These are phyloP conservation scores for Lamproptera curius DNA, from an alignment of 2,888 invertebrate genomes.

Conservation along the genomic window DNA sequence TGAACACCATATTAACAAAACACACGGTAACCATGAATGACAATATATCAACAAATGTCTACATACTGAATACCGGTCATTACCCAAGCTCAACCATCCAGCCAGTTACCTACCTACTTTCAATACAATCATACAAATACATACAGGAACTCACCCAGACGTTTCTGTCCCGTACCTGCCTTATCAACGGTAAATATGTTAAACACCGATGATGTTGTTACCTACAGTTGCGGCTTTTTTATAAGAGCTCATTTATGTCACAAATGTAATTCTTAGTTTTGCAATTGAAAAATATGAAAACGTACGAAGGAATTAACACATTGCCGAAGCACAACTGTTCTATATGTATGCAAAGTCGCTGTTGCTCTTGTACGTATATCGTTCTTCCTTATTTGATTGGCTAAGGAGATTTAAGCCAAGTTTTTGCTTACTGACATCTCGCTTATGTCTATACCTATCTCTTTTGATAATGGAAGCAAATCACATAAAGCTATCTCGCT, in stretches of 20 bases:
- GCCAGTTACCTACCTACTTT: constrained; percentile 59
- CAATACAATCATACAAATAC: constrained; percentile 59
- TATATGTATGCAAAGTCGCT: constrained; percentile 20
- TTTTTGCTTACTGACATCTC: constrained; percentile 23
- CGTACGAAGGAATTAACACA: constrained; percentile 55
- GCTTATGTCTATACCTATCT: constrained; percentile 3
- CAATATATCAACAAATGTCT: constrained; percentile 41
- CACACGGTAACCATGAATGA: constrained; percentile 28
- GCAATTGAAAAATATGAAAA: constrained; percentile 44
- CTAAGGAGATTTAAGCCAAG: constrained; percentile 1
- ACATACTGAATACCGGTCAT: constrained; percentile 59
- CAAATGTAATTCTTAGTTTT: constrained; percentile 22
- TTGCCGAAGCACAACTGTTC: constrained; percentile 44
- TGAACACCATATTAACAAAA: constrained; percentile 30
- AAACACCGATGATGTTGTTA: constrained; percentile 12
- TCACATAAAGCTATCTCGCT: neutral
- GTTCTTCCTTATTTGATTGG: constrained; percentile 25
- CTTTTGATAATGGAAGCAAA: neutral
- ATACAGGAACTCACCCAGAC: constrained; percentile 57
- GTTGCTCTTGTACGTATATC: constrained; percentile 19
- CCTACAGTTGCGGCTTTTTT: constrained; percentile 20
- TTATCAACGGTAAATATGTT: constrained; percentile 7
- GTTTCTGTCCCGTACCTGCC: constrained; percentile 27
- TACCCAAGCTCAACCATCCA: constrained; percentile 53
- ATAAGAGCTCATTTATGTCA: constrained; percentile 30